Percentiles rank a stretch among this genome's conserved stretches.
Conservation (phyloP, 2,888 invertebrate genomes). For the Ichneumoninae sp. region DNA sequence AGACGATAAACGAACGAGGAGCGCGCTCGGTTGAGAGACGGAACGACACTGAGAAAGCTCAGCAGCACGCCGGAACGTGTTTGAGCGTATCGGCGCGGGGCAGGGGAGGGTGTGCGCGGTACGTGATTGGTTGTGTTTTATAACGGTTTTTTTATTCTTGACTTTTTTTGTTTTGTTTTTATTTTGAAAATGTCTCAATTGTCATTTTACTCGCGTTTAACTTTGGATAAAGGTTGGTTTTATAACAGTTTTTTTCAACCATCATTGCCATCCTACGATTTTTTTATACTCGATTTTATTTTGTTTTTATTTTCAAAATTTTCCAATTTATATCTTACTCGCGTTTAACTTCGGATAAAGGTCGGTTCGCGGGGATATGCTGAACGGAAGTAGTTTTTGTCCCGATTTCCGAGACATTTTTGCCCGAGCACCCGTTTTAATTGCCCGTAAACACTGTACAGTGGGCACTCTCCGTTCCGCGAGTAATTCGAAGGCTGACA, state of each 20-base stretch:
- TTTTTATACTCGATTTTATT: background rate
- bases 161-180: background rate
- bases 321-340: background rate
- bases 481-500: background rate
- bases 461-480: background rate
- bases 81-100: slow-evolving; percentile 1
- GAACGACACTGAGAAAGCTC: background rate
- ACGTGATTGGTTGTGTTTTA: background rate
- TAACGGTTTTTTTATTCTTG: background rate
- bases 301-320: background rate
- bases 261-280: background rate
- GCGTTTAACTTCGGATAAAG: background rate
- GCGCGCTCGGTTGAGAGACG: background rate
- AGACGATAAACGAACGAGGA: background rate
- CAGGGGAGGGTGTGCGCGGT: background rate
- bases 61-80: slow-evolving; percentile 60
- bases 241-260: background rate
- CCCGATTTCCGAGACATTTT: background rate
- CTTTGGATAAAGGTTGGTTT: too few species aligned
- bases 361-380: background rate
- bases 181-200: too few species aligned
- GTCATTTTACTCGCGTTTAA: too few species aligned
- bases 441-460: background rate
- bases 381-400: background rate
- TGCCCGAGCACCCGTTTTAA: background rate